Base-by-base conservation (phyloP, 2,113 vertebrate genomes). In the Coregonus clupeaformis region DNA sequence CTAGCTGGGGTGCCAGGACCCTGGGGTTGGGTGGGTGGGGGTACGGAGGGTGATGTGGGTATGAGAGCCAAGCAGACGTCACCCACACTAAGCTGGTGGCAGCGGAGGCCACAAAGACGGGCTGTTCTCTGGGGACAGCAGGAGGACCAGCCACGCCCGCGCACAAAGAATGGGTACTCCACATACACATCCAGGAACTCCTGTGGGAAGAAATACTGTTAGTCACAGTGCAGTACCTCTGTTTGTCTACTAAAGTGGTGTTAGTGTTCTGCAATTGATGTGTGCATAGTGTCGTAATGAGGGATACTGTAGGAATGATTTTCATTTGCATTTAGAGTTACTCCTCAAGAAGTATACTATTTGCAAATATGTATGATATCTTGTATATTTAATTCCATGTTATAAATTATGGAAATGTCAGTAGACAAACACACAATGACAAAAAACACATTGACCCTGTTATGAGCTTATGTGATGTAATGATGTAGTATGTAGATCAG, bases 161-260 rank as follows among this genome's bases (percentile, higher is more conserved):
- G 90, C 52, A 94, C 93, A 63, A 92, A 94, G 78, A 94, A 92
- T 0, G 93, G 93, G 60, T 93, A 92, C 82, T 92, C 93, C 72
- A 86, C 86, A 20, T 89, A 92, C 77, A 93, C 93, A 49, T 93
- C 92, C 80, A 94, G 85, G 73, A 85, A 27, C 85, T 93, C 90
- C 93, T 94, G 84, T 3, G 24, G 64, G 72, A 71, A 59, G 5
- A 62, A 29, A 32, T 45, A 32, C 2, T 71, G 80, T 77, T 3
- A 79, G 11, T 59, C 22, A 75, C 16, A 20, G 59, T 75, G 64
- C 42, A 78, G 74, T 2, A 6, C 63, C n/a, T 20, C 25, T 18
- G 13, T 18, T 57, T 49, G 25, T 14, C 69, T 80, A 79, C 79
- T 67, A 78, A 16, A 74, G 36, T 47, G 75, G 73, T 5, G 57